These are phyloP conservation scores for Notothenia rossii DNA, from an alignment of 2,113 vertebrate genomes.

Conservation along the genomic window DNA sequence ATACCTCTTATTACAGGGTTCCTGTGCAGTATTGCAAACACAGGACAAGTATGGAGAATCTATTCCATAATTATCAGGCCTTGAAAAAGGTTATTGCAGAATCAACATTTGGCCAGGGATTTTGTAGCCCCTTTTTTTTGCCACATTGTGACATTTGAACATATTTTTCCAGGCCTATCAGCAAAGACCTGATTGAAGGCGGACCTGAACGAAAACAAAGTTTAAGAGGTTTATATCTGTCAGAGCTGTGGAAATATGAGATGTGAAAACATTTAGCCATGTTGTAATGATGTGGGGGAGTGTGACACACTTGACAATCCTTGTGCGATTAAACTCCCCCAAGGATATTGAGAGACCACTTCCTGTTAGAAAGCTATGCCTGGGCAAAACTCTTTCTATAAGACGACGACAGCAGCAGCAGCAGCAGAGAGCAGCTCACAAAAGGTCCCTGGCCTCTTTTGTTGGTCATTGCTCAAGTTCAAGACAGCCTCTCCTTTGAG, in stretches of 20 bases:
- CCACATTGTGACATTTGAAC: background rate
- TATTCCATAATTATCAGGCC: constrained; percentile 45
- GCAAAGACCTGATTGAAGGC: constrained; percentile 10
- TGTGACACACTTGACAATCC: constrained; percentile 38
- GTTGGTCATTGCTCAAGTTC: constrained; percentile 62
- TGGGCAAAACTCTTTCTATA: constrained; percentile 50
- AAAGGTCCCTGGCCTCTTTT: constrained; percentile 67
- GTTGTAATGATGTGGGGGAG: constrained; percentile 31
- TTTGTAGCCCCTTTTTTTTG: background rate
- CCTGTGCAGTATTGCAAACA: constrained; percentile 43
- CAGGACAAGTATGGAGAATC: constrained; percentile 53
- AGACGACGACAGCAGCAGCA: constrained; percentile 31
- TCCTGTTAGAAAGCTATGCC: constrained; percentile 72
- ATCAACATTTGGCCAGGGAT: background rate
- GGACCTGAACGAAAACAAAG: constrained; percentile 8
- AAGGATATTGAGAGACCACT: constrained; percentile 61
- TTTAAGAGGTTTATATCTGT: constrained; percentile 6
- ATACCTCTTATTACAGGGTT: constrained; percentile 66
- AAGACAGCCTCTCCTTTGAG: constrained; percentile 71
- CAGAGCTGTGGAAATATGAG: constrained; percentile 21
- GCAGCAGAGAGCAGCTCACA: constrained; percentile 61
- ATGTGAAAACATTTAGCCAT: constrained; percentile 46
- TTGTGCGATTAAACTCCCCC: constrained; percentile 54
- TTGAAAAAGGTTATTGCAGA: constrained; percentile 22
- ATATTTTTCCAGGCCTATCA: constrained; percentile 10